A percentile compares a stretch with the other conserved stretches of the same genome.
Conservation (phyloP, 1,140 invertebrate species). For the Archivesica marissinica region DNA sequence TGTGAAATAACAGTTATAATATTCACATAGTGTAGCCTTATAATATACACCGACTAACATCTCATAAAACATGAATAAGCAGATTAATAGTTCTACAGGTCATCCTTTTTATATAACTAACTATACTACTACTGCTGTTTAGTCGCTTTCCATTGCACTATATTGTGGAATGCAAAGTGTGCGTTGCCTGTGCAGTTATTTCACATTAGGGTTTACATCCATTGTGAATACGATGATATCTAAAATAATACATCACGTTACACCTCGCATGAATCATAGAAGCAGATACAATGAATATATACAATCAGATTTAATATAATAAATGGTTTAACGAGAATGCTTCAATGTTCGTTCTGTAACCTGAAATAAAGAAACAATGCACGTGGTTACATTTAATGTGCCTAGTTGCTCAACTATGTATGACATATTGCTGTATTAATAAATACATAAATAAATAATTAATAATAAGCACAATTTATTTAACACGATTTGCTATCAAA, state of each 20-base stretch:
- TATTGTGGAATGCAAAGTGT: slow-evolving; percentile 14
- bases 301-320: not conserved
- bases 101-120: too few species aligned
- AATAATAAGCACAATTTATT: not conserved
- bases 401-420: not conserved
- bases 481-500: not conserved
- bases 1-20: too few species aligned
- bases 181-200: not conserved
- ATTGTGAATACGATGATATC: not conserved
- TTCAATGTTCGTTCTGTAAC: not conserved
- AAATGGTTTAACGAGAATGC: not conserved
- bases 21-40: too few species aligned
- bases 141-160: slow-evolving; percentile 8
- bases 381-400: not conserved
- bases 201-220: not conserved
- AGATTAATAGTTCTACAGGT: too few species aligned
- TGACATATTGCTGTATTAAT: not conserved
- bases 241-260: not conserved
- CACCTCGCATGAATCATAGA: not conserved
- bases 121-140: too few species aligned
- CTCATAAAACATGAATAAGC: too few species aligned
- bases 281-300: not conserved
- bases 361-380: not conserved
- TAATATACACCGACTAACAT: too few species aligned
- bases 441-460: not conserved